phyloP scores from a whole-genome alignment of 1,140 invertebrate species.

The Brevipalpus yothersi region DNA sequence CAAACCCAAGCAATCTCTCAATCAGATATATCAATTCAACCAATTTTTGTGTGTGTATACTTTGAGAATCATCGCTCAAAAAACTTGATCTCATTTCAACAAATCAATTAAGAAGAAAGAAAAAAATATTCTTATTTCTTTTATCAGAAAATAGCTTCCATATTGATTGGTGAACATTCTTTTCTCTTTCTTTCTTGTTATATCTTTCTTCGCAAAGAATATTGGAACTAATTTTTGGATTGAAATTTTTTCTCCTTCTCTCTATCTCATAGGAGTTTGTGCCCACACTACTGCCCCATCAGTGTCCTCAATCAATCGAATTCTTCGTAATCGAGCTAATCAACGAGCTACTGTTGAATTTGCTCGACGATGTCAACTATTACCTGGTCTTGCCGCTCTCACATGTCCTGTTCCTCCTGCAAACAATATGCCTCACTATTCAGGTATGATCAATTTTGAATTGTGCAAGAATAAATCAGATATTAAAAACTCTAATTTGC shows the following conservation, averaged over 20 bases:
- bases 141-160: no score
- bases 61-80: no score
- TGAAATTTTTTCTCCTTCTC: neutral
- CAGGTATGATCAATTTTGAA: constrained; percentile 5
- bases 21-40: no score
- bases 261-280: constrained; percentile 44
- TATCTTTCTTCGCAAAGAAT: no score
- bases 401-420: constrained; percentile 16
- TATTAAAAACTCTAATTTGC: neutral
- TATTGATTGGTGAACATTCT: no score
- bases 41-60: no score
- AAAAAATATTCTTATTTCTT: no score
- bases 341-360: constrained; percentile 81
- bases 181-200: no score
- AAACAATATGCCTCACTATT: constrained; percentile 1
- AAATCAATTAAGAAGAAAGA: no score
- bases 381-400: constrained; percentile 42
- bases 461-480: constrained; percentile 1
- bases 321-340: constrained; percentile 57
- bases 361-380: constrained; percentile 47
- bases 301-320: constrained; percentile 75
- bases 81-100: no score
- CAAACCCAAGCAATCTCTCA: no score
- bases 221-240: no score
- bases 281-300: constrained; percentile 63